Evolutionary conservation across 2,888 invertebrate species (phyloP).

Genomic region (Tiliacea aurago): DNA sequence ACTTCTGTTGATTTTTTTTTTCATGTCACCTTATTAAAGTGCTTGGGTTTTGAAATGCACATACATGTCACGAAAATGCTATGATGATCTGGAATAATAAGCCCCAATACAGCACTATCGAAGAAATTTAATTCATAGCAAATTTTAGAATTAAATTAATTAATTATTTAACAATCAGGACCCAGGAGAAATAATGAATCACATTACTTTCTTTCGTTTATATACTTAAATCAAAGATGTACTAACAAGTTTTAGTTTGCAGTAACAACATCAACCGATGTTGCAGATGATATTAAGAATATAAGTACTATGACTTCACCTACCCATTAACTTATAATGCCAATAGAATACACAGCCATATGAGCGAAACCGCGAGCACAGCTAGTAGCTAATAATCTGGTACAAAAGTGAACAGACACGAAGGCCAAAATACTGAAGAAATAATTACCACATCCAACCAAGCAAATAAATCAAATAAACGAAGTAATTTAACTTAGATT

Average conservation of each 20-base stretch:
- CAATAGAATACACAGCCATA: background rate
- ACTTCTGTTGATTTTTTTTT: background rate
- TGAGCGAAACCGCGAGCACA: background rate
- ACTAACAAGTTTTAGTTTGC: background rate
- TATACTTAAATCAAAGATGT: background rate
- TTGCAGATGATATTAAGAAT: background rate
- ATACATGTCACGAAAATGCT: background rate
- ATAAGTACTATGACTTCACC: background rate
- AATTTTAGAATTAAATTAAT: too few species aligned
- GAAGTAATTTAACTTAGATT: constrained; percentile 42
- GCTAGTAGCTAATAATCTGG: constrained; percentile 16
- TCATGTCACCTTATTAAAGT: background rate
- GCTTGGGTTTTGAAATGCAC: background rate
- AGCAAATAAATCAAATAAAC: constrained; percentile 51
- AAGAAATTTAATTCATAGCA: background rate
- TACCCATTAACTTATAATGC: background rate
- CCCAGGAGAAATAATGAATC: background rate
- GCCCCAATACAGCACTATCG: background rate
- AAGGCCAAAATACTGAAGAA: constrained; percentile 48
- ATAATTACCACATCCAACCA: constrained; percentile 42
- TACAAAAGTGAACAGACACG: constrained; percentile 38
- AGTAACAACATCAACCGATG: background rate
- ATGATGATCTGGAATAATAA: background rate
- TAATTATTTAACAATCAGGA: background rate
- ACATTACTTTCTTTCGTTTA: background rate